phyloP scores from a whole-genome alignment of 2,113 vertebrate genomes.

The Lampris megalopsis region DNA sequence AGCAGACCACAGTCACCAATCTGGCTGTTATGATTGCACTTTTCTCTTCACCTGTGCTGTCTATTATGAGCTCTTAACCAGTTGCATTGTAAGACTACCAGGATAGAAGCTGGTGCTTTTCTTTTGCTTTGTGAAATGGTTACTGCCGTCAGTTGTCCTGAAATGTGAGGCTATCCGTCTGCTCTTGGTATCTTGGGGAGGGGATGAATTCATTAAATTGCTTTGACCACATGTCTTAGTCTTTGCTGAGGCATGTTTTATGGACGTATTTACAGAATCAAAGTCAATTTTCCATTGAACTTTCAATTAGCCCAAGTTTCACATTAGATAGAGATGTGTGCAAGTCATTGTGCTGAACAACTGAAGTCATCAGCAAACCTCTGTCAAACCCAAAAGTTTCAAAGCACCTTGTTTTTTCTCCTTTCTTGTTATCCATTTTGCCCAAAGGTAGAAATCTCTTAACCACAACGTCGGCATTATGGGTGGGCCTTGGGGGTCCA shows the following conservation, averaged over 20 bases:
- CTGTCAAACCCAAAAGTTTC: not conserved
- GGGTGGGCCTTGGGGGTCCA: too few species aligned
- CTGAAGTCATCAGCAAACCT: not conserved
- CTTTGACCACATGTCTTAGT: too few species aligned
- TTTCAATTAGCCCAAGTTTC: too few species aligned
- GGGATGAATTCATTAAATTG: too few species aligned
- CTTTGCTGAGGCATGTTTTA: too few species aligned
- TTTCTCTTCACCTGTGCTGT: too few species aligned
- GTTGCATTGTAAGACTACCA: not conserved
- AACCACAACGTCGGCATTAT: too few species aligned
- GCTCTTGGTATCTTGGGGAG: not conserved
- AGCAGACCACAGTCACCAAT: too few species aligned
- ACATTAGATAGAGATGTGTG: not conserved
- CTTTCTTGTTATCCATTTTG: conserved; percentile 11
- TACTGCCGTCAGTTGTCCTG: too few species aligned
- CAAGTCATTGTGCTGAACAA: not conserved
- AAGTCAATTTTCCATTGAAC: too few species aligned
- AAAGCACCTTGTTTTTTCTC: conserved; percentile 23
- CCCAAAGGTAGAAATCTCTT: conserved; percentile 9
- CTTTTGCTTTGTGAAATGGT: not conserved
- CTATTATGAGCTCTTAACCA: not conserved
- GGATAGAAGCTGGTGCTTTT: not conserved
- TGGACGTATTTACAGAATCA: too few species aligned
- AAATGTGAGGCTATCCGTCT: not conserved
- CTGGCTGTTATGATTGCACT: too few species aligned